Conservation (phyloP, 1,140 invertebrate genomes). For the Drosophila gunungcola region DNA sequence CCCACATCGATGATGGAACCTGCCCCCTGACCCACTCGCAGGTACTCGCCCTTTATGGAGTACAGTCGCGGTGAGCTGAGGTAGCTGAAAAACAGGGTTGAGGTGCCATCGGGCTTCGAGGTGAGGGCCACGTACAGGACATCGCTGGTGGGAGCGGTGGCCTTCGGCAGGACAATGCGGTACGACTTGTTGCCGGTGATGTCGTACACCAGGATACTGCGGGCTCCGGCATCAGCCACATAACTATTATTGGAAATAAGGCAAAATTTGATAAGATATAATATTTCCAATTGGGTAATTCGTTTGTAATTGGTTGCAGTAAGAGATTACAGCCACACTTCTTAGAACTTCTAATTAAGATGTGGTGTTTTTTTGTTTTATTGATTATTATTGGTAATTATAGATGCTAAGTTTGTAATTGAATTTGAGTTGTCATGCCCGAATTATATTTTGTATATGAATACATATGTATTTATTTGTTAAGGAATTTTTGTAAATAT, state of each 20-base stretch:
- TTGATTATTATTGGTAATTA: not conserved
- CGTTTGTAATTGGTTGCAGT: not conserved
- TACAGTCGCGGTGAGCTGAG: slow-evolving; percentile 86
- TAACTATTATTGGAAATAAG: slow-evolving; percentile 69
- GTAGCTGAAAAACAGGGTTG: slow-evolving; percentile 87
- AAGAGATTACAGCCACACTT: not conserved
- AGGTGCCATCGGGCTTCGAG: slow-evolving; percentile 85
- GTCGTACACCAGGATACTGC: slow-evolving; percentile 87
- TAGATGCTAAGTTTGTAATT: no score
- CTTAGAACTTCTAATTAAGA: not conserved
- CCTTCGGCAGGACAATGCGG: slow-evolving; percentile 86
- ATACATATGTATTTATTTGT: no score
- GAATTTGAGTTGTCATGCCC: no score
- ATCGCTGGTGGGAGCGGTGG: slow-evolving; percentile 85
- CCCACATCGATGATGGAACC: slow-evolving; percentile 87
- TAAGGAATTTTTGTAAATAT: no score
- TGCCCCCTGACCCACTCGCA: slow-evolving; percentile 85
- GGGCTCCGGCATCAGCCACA: slow-evolving; percentile 86
- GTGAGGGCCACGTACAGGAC: slow-evolving; percentile 87
- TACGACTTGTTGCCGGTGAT: slow-evolving; percentile 85
- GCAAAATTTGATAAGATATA: not conserved
- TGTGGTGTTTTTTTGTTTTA: not conserved
- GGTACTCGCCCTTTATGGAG: slow-evolving; percentile 85
- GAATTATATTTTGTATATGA: no score
- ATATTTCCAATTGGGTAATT: not conserved